Base-by-base conservation (phyloP, 1,140 invertebrate genomes). In the Halyomorpha halys region DNA sequence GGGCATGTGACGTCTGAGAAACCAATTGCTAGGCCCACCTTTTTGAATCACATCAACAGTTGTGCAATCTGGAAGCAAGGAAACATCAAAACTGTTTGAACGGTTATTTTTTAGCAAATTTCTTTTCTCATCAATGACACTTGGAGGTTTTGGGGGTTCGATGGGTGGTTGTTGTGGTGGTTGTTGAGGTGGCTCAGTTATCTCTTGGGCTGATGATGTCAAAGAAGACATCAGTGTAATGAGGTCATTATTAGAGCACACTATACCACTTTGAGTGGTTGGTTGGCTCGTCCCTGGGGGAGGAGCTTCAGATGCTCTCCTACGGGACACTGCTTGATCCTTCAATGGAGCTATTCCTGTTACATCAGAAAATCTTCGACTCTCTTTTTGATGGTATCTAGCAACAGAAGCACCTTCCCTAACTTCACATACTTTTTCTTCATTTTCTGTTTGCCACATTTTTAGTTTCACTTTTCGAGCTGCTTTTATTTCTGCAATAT, bases 41-140 rank as follows among this genome's bases (percentile, higher is more conserved):
- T 72, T 64, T 69, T 71, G 44, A 19, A 67, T 75, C 39, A 65
- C 60, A 45, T 73, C 71, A 59, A 64, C 70, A 13, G 72, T 69
- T 65, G 70, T 61, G 56, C 72, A 72, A 30, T 78, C 80, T 66
- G 82, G 78, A 30, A 89, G 76, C 18, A 87, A 81, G 9, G 86
- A 87, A 1, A 87, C 81, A 71, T 90, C 87, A 69, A 90, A 90
- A 73, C 87, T 90, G 72, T 87, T 90, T 1, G 87, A 89, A 1
- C 87, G 81, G 27, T 76, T 79, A 65, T 80, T 84, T 61, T 82
- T 83, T 23, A 87, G 74, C 16, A 79, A 76, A 49, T 73, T 77
- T 13, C 79, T 72, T 63, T 77, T 79, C 45, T 78, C 75, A 62
- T 81, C 79, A 13, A 73, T 62, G 2, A 69, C 70, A 62, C 72